Conservation (phyloP, 64 coral and sea anemone genomes). For the Pocillopora damicornis region DNA sequence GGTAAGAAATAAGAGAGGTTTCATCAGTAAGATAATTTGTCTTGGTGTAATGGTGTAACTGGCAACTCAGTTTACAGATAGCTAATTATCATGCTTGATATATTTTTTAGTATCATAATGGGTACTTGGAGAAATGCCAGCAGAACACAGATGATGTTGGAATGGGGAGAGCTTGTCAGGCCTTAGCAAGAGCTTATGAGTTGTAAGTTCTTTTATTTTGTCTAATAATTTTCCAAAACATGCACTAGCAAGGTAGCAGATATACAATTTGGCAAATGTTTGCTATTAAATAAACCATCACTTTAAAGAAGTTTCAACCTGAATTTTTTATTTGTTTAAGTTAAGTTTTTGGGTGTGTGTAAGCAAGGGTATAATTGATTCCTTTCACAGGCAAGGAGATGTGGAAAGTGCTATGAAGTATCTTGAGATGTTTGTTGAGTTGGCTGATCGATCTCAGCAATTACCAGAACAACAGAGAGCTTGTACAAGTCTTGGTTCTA, state of each 20-base stretch:
- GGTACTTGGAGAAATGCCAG: constrained; percentile 90
- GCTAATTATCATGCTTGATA: neutral
- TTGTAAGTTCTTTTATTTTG: constrained; percentile 47
- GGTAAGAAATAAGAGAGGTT: constrained; percentile 37
- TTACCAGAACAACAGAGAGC: constrained; percentile 89
- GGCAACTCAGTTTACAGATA: neutral
- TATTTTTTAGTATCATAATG: constrained; percentile 74
- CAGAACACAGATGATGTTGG: constrained; percentile 80
- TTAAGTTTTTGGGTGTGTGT: neutral
- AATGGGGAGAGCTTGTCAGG: constrained; percentile 89
- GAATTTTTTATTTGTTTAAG: no score
- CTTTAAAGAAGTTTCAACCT: no score
- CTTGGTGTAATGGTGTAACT: neutral
- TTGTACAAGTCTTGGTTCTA: constrained; percentile 71
- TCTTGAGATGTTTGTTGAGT: constrained; percentile 92
- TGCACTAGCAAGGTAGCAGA: no score
- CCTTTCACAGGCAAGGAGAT: constrained; percentile 71
- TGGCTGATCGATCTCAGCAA: constrained; percentile 80
- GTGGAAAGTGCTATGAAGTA: constrained; percentile 90
- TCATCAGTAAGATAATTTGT: neutral
- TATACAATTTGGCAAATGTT: no score
- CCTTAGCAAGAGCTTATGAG: constrained; percentile 86
- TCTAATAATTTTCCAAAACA: neutral
- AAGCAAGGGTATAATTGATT: neutral
- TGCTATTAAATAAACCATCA: no score